phyloP scores from a whole-genome alignment of 2,797 vertebrate species.

The Limosa lapponica region DNA sequence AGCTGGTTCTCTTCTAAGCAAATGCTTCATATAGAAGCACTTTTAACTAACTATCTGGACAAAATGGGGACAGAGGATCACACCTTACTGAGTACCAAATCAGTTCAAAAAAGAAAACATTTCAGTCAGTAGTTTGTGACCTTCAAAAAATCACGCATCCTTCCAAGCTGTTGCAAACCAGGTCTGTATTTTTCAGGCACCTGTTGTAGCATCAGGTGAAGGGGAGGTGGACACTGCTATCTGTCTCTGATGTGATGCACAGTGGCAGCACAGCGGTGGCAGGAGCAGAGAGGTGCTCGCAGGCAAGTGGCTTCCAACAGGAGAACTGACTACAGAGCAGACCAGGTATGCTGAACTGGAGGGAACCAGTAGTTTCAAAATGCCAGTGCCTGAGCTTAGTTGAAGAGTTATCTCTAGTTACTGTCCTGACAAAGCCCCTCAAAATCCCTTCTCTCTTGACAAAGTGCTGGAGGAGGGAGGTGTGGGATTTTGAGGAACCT shows the following conservation, averaged over 20 bases:
- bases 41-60: not conserved
- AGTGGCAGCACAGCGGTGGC: fast-evolving
- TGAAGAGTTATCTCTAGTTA: not conserved
- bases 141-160: not conserved
- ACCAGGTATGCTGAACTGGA: not conserved
- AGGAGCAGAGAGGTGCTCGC: not conserved
- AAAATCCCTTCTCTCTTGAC: not conserved
- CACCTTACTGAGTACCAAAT: not conserved
- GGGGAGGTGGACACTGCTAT: not conserved
- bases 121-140: not conserved
- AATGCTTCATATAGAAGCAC: not conserved
- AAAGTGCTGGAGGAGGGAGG: not conserved
- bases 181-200: not conserved
- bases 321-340: not conserved
- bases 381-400: fast-evolving
- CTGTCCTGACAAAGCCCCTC: not conserved
- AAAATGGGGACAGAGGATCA: not conserved
- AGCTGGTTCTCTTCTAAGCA: not conserved
- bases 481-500: not conserved
- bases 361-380: not conserved
- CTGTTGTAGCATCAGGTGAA: not conserved
- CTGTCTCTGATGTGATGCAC: not conserved
- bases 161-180: not conserved
- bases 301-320: not conserved
- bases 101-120: not conserved